Evolutionary conservation across 2,888 invertebrate genomes (phyloP), one percentile per base, ranked within the genome.

Genomic region (Aphelenchoides bicaudatus): DNA sequence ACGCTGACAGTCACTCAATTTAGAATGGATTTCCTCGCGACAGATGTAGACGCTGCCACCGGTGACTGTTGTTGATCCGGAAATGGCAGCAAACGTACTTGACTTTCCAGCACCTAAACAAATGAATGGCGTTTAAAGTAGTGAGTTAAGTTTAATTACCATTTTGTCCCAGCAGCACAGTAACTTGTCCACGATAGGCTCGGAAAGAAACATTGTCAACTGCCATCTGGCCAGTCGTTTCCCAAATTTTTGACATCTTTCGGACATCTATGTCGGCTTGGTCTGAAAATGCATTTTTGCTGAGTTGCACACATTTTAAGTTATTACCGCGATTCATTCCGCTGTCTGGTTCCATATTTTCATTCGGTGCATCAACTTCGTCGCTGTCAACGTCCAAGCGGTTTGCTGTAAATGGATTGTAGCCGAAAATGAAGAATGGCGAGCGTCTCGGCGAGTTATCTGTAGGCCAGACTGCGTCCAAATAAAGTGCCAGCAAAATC

Each of bases 81-180:
- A 64, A 28, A 68, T 55, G 25, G 61, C 62, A 16, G 71, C 62
- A 39, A 68, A 72, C 0, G 71, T 65, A 13, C 63, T 69, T n/a
- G 58, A 58, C 31, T 66, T 66, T 6, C 65, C 65, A 53, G 52
- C 55, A 43, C 10, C 10, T 16, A n/a, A n/a, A n/a, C n/a, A n/a
- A n/a, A n/a, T n/a, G n/a, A n/a, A n/a, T n/a, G n/a, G n/a, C n/a
- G n/a, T n/a, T n/a, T n/a, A n/a, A n/a, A n/a, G n/a, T n/a, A n/a
- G n/a, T n/a, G n/a, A 49, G 56, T 63, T 30, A 72, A 70, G 61
- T 65, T 67, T 53, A 71, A 71, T 43, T 73, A 72, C 77, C 77
- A 56, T 77, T 77, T 51, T 78, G 77, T 29, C 77, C 77, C n/a
- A 77, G 70, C 8, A 77, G 65, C n/a, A 76, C 73, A 1, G 77